Evolutionary conservation across 1,140 invertebrate genomes (phyloP).

Genomic region (Chelonus insularis): DNA sequence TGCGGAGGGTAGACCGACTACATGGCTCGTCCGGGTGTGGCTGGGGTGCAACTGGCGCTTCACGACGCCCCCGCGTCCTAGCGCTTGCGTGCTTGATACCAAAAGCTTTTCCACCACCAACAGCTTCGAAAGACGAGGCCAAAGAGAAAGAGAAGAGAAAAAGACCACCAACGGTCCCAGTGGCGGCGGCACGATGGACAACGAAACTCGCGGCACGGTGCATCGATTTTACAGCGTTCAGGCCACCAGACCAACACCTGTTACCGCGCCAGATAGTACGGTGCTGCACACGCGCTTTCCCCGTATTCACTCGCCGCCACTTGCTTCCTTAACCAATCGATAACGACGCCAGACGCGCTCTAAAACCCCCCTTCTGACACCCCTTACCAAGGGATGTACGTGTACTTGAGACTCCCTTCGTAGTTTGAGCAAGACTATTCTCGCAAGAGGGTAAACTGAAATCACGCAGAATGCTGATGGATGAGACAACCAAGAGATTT

Average conservation of each 20-base stretch:
- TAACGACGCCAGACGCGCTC: slow-evolving; percentile 31
- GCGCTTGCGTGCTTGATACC: slow-evolving; percentile 45
- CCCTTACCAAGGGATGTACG: too few relatives aligned
- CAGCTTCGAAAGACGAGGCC: neutral
- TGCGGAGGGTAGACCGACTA: slow-evolving; percentile 60
- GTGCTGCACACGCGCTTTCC: slow-evolving; percentile 14
- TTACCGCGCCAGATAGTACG: slow-evolving; percentile 41
- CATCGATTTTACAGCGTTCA: slow-evolving; percentile 52
- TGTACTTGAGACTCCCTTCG: too few relatives aligned
- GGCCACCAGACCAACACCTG: slow-evolving; percentile 53
- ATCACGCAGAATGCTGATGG: too few relatives aligned
- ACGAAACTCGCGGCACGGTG: slow-evolving; percentile 22
- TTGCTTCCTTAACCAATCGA: slow-evolving; percentile 26
- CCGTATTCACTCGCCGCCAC: neutral
- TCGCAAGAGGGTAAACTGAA: too few relatives aligned
- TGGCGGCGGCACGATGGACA: slow-evolving; percentile 6
- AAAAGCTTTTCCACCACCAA: neutral
- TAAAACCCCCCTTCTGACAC: neutral
- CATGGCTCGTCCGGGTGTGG: slow-evolving; percentile 61
- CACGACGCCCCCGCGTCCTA: slow-evolving; percentile 38
- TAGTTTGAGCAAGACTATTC: too few relatives aligned
- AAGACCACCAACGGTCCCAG: slow-evolving; percentile 1
- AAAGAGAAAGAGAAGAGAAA: neutral
- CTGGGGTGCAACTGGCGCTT: slow-evolving; percentile 57
- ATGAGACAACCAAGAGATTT: too few relatives aligned